Percentiles rank a stretch among this genome's conserved stretches.
These are phyloP conservation scores for Lagocephalus sceleratus DNA, from an alignment of 2,797 vertebrate genomes.

Conservation along the genomic window DNA sequence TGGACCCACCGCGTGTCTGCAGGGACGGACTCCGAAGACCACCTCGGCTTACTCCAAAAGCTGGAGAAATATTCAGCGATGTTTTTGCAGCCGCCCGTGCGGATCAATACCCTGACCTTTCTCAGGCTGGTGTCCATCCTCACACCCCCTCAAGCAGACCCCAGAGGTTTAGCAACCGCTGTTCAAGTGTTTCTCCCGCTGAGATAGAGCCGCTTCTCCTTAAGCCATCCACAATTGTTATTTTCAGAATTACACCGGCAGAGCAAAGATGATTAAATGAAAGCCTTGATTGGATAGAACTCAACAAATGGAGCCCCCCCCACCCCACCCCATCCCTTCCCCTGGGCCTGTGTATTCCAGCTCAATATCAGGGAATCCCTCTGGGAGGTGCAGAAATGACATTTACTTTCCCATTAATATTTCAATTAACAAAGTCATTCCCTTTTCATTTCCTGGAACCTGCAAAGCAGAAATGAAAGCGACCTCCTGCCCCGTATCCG, in stretches of 20 bases:
- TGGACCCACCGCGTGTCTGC: constrained; percentile 30
- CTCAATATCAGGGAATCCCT: constrained; percentile 45
- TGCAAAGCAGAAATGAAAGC: constrained; percentile 55
- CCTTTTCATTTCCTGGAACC: constrained; percentile 57
- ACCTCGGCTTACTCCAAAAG: constrained; percentile 34
- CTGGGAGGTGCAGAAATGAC: constrained; percentile 47
- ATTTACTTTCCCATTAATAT: constrained; percentile 70
- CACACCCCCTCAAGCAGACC: constrained; percentile 25
- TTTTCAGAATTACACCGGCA: too few relatives aligned
- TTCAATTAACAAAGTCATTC: constrained; percentile 63
- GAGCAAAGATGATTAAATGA: constrained; percentile 12
- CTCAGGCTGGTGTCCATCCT: constrained; percentile 40
- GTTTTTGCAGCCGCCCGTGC: constrained; percentile 39
- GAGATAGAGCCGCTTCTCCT: constrained; percentile 4
- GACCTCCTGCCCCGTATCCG: constrained; percentile 60
- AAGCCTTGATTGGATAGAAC: constrained; percentile 22
- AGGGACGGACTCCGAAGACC: constrained; percentile 39
- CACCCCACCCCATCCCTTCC: constrained; percentile 16
- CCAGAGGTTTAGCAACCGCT: constrained; percentile 43
- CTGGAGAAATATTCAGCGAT: constrained; percentile 35
- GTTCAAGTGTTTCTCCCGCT: constrained; percentile 28
- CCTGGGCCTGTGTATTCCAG: constrained; percentile 31
- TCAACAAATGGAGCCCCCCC: constrained; percentile 33
- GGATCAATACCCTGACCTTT: constrained; percentile 60
- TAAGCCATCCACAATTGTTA: too few relatives aligned